Evolutionary conservation across 2,797 vertebrate genomes (phyloP).

Genomic region (Cuculus canorus): DNA sequence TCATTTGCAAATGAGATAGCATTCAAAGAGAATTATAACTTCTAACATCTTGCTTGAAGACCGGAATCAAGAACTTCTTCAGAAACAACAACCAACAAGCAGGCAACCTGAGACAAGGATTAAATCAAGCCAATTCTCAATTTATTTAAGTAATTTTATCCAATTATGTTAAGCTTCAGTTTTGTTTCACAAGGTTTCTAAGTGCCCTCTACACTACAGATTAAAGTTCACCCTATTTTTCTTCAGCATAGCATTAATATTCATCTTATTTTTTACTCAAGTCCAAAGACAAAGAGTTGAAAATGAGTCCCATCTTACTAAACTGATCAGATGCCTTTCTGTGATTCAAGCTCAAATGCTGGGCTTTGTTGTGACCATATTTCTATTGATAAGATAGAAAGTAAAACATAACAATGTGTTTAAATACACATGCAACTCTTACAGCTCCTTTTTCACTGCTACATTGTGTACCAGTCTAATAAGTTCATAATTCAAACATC

Average conservation of each 20-base stretch:
- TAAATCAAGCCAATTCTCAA: not conserved
- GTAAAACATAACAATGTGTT: not conserved
- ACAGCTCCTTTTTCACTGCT: not conserved
- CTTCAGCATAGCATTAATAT: not conserved
- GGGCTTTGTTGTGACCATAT: not conserved
- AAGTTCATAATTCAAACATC: not conserved
- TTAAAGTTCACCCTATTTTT: not conserved
- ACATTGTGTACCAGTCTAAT: not conserved
- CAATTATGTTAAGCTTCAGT: not conserved
- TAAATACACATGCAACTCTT: not conserved
- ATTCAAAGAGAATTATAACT: not conserved
- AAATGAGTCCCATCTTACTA: not conserved
- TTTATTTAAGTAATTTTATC: not conserved
- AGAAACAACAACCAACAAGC: not conserved
- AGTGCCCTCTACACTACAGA: not conserved
- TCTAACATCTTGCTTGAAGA: not conserved
- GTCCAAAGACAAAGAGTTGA: not conserved
- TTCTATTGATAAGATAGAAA: not conserved
- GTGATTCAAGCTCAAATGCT: not conserved
- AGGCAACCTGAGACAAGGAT: not conserved
- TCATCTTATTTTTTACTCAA: not conserved
- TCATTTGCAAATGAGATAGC: conserved; percentile 29
- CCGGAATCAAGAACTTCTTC: not conserved
- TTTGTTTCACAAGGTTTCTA: not conserved
- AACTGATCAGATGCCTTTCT: not conserved